Base-by-base conservation (phyloP, 2,113 vertebrate species). In the Rana temporaria region DNA sequence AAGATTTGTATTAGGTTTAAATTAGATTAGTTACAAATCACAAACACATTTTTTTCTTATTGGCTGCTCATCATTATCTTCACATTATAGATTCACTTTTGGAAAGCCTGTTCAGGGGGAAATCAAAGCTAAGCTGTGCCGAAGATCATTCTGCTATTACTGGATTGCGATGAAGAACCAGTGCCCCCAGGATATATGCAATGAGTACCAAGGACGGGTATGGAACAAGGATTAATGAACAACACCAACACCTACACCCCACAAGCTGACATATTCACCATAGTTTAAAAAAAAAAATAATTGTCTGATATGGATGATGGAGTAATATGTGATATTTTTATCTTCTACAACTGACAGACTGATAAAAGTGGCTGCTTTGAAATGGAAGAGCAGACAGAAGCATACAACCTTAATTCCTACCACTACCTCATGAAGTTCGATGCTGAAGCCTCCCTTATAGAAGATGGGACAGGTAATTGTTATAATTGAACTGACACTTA, bases 381-480 rank as follows among this genome's bases (percentile, higher is more conserved):
- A 32, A 11, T 59, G 30, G 65, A 69, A 11, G 34, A 69, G 59
- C 8, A 14, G 16, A 69, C 53, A 12, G 78, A 55, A 16, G 14
- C 14, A 17, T 79, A 59, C 34, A 6, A 91, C 48, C 26, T 90
- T 4, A 86, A 89, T 30, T 88, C 89, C 11, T 62, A 80, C 67
- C 87, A 90, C 4, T 92, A 92, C 48, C 2, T 55, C 53, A 87
- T 83, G 66, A 82, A 71, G 30, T 87, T 92, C 14, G 65, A 87
- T 0, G 87, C 88, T 63, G 81, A 87, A 65, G 85, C 85, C 30
- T 22, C 12, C 1, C 60, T 90, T 67, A 86, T 78, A 57, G 91
- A 92, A 65, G 81, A 84, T 66, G 90, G 86, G 81, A 91, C 90
- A 89, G 91, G 90, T 92, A 89, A 90, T 55, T 20, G 59, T 4